Evolutionary conservation across 2,888 invertebrate species (phyloP), one percentile per base, ranked within the genome.

Genomic region (Monochamus alternatus): DNA sequence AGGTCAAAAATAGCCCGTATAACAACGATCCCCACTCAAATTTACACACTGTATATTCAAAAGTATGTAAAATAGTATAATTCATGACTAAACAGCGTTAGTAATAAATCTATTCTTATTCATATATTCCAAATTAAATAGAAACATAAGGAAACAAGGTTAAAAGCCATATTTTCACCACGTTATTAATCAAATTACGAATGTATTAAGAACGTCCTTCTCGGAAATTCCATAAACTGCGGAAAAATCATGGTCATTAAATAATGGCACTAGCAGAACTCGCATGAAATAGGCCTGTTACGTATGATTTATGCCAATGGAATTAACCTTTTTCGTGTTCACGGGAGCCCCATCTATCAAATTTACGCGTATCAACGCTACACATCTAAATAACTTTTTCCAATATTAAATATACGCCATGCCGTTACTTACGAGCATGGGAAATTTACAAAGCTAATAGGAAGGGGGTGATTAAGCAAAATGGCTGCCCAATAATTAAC

Each of bases 351-450:
- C 55, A 55, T 55, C 55, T 55, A 55, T 55, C 55, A 55, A 55
- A 55, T 14, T 55, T 55, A 55, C 10, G 55, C 55, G 14, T 55
- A 55, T 55, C 55, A 22, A 22, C n/a, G 55, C 4, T n/a, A 55
- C 55, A 55, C 55, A 55, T 55, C 55, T 47, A 55, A 55, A n/a
- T n/a, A 55, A 55, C 55, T 7, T 55, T 55, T 47, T 55, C 55
- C 55, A 55, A 22, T 55, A 55, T 55, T 55, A 55, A 55, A 14
- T 55, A 14, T 12, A 14, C 47, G 9, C 55, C 14, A 7, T 38
- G 38, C 8, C 55, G 14, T 55, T 55, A 38, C 38, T 55, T 55
- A 7, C 55, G 10, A 5, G 55, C n/a, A 55, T n/a, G 55, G n/a
- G 14, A 14, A 55, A 55, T 55, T 55, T 55, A 55, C 55, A 55